These are phyloP conservation scores for Ceryle rudis DNA, from an alignment of 2,797 vertebrate species.

Conservation along the genomic window DNA sequence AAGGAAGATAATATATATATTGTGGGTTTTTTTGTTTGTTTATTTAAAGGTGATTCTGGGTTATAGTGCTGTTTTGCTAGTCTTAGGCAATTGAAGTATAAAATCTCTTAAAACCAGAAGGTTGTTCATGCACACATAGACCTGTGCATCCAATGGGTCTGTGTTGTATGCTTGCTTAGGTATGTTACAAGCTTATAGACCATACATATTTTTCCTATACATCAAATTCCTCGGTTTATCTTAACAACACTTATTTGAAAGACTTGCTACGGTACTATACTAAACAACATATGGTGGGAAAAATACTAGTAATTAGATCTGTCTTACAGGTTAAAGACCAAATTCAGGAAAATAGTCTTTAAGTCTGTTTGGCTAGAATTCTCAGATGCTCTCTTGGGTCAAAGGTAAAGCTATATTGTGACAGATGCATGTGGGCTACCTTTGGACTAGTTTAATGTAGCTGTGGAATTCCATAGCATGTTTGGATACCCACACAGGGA, in stretches of 20 bases:
- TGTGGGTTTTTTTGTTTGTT: not conserved
- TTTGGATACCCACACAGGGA: not conserved
- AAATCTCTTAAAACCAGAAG: not conserved
- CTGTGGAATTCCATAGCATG: not conserved
- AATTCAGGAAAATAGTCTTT: not conserved
- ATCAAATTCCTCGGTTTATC: not conserved
- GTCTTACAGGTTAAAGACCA: not conserved
- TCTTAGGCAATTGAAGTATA: not conserved
- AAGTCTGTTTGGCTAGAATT: not conserved
- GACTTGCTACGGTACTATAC: not conserved
- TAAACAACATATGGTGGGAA: not conserved
- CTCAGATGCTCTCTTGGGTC: not conserved
- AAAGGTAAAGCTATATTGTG: not conserved
- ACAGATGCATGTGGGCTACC: not conserved
- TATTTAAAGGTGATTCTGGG: not conserved
- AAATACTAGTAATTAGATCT: not conserved
- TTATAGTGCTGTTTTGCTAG: not conserved
- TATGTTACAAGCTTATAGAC: not conserved
- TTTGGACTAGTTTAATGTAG: not conserved
- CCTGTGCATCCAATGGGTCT: not conserved
- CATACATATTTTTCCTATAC: not conserved
- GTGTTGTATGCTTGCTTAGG: not conserved
- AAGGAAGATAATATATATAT: accelerated
- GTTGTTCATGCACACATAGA: not conserved
- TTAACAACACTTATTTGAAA: not conserved